A percentile compares a stretch with the other conserved stretches of the same genome.
These are phyloP conservation scores for Lampris incognitus DNA, from an alignment of 2,113 vertebrate genomes.

Conservation along the genomic window DNA sequence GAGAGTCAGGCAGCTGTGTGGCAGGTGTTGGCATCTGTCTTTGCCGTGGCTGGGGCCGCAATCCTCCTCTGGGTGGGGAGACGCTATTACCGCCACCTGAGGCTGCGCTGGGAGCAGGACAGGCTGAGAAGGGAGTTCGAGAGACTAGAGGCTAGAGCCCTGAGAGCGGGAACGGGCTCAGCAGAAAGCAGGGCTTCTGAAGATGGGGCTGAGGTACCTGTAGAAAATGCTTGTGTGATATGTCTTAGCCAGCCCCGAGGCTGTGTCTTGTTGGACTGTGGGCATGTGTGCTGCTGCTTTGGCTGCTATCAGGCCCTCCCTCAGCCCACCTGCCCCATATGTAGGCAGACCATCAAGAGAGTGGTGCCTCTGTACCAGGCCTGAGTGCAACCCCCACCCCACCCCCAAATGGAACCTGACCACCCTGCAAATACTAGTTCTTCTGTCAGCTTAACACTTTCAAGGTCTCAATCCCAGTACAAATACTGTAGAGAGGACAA, in stretches of 20 bases:
- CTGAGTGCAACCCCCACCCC: slow-evolving; percentile 39
- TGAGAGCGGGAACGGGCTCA: background rate
- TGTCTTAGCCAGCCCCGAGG: slow-evolving; percentile 82
- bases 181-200: background rate
- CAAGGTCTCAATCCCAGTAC: background rate
- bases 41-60: slow-evolving; percentile 61
- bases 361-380: slow-evolving; percentile 86
- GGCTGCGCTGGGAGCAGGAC: slow-evolving; percentile 63
- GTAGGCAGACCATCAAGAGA: slow-evolving; percentile 82
- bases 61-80: slow-evolving; percentile 76
- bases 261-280: slow-evolving; percentile 86
- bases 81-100: slow-evolving; percentile 74
- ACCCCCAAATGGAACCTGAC: slow-evolving; percentile 13
- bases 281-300: slow-evolving; percentile 91
- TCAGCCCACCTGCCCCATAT: slow-evolving; percentile 85
- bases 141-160: slow-evolving; percentile 17
- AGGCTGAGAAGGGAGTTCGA: slow-evolving; percentile 73
- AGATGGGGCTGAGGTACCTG: background rate
- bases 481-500: background rate
- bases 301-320: slow-evolving; percentile 86
- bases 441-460: slow-evolving; percentile 6
- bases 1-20: slow-evolving; percentile 73
- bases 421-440: slow-evolving; percentile 1
- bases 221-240: slow-evolving; percentile 79
- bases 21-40: slow-evolving; percentile 74